Evolutionary conservation across 2,113 vertebrate genomes (phyloP).

Genomic region (Psittacula cyanocephala): DNA sequence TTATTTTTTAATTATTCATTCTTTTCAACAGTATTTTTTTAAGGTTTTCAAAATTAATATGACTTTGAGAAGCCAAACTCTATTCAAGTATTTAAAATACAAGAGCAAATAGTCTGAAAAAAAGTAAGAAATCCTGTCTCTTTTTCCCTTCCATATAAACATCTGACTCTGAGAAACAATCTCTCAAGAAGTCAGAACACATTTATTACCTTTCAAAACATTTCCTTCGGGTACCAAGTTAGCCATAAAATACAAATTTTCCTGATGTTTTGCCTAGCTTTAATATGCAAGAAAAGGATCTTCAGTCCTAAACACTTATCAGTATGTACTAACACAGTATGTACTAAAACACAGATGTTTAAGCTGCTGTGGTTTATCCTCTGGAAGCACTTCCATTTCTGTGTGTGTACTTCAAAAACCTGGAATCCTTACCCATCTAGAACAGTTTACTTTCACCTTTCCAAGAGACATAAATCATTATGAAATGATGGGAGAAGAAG

Average conservation of each 20-base stretch:
- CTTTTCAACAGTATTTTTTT: not conserved
- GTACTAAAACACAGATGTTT: not conserved
- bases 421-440: not conserved
- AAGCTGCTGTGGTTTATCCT: not conserved
- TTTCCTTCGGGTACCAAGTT: not conserved
- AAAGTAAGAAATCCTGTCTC: not conserved
- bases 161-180: not conserved
- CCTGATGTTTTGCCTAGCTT: not conserved
- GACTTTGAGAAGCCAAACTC: not conserved
- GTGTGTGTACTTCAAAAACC: not conserved
- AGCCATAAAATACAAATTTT: not conserved
- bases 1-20: not conserved
- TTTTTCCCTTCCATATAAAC: not conserved
- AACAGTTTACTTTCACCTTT: not conserved
- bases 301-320: not conserved
- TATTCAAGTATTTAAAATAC: not conserved
- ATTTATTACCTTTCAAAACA: not conserved
- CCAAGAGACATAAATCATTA: slow-evolving; percentile 3
- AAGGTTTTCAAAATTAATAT: not conserved
- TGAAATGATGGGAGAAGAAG: fast-evolving
- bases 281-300: not conserved
- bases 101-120: not conserved
- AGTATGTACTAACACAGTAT: not conserved
- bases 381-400: not conserved
- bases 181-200: not conserved